Evolutionary conservation across 2,797 vertebrate genomes (phyloP), one percentile per base, ranked within the genome.

Genomic region (Salmo trutta): DNA sequence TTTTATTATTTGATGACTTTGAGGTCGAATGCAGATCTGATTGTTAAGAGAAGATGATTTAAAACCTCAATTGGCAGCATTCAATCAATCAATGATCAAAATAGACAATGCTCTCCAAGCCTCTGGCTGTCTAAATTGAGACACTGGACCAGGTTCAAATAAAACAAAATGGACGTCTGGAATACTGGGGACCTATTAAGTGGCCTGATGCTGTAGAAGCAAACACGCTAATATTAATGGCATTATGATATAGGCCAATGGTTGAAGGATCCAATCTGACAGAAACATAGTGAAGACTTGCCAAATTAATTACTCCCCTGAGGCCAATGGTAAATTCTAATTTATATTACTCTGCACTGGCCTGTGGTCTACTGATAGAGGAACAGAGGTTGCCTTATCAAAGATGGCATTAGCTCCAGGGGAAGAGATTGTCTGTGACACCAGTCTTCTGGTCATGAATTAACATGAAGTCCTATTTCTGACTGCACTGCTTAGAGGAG

Each of bases 221-320:
- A 68, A 64, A 73, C 64, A 52, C 52, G 75, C 77, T 51, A 68
- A 73, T 70, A 78, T 71, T 81, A 83, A 87, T 77, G 75, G 74
- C 77, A 77, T 82, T 83, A 84, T 77, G 83, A 70, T 81, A 81
- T 24, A 24, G 24, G 24, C 21, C 21, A 64, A 24, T 73, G 62
- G 75, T 79, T 76, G 73, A 84, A 78, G 75, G 77, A 86, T 69
- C n/a, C 36, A 56, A 51, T 81, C 78, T 84, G 83, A 86, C 83
- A 82, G 53, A 81, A 75, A 84, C 71, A 74, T 82, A 74, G 79
- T 77, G 79, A 82, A 12, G 85, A 79, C 75, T 77, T 79, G 83
- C 79, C 83, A 83, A 84, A 84, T 80, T 79, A 86, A 85, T 84
- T 82, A 82, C 69, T 71, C 74, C 84, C 81, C 71, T 73, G 53